Evolutionary conservation across 2,113 vertebrate species (phyloP).

Genomic region (Taurulus bubalis): DNA sequence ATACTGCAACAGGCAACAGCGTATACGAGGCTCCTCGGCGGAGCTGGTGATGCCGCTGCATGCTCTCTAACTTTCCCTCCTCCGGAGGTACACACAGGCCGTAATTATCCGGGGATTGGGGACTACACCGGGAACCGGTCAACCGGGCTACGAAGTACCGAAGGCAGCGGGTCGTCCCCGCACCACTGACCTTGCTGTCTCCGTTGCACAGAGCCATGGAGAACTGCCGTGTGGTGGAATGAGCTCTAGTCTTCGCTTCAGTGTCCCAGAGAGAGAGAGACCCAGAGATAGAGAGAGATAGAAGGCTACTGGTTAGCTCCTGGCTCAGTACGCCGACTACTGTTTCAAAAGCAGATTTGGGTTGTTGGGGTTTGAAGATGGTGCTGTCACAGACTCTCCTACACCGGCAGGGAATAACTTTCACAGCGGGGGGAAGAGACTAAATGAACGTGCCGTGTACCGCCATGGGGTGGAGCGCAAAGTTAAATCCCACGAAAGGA

Average conservation of each 20-base stretch:
- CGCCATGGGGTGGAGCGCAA: conserved; percentile 70
- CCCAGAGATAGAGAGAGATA: not conserved
- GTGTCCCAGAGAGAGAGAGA: conserved; percentile 52
- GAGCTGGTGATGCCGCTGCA: conserved; percentile 33
- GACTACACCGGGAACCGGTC: conserved; percentile 32
- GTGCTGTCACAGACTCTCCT: conserved; percentile 55
- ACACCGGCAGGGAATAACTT: conserved; percentile 41
- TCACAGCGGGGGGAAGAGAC: conserved; percentile 15
- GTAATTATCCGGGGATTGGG: conserved; percentile 40
- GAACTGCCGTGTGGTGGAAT: conserved; percentile 76
- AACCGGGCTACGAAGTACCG: not conserved
- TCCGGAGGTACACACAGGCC: conserved; percentile 72
- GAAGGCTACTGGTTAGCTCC: conserved; percentile 36
- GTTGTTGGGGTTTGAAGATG: conserved; percentile 4
- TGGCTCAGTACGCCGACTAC: conserved; percentile 68
- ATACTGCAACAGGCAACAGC: conserved; percentile 65
- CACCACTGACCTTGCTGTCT: conserved; percentile 94
- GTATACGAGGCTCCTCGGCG: conserved; percentile 17
- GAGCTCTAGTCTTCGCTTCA: conserved; percentile 70
- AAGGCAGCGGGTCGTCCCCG: conserved; percentile 1
- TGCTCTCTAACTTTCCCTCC: conserved; percentile 70
- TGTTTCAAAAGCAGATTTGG: conserved; percentile 58
- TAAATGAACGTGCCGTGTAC: conserved; percentile 48
- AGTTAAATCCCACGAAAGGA: conserved; percentile 35
- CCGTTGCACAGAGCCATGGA: conserved; percentile 97